Conservation (phyloP, 1,140 invertebrate genomes). For the Littorina saxatilis region DNA sequence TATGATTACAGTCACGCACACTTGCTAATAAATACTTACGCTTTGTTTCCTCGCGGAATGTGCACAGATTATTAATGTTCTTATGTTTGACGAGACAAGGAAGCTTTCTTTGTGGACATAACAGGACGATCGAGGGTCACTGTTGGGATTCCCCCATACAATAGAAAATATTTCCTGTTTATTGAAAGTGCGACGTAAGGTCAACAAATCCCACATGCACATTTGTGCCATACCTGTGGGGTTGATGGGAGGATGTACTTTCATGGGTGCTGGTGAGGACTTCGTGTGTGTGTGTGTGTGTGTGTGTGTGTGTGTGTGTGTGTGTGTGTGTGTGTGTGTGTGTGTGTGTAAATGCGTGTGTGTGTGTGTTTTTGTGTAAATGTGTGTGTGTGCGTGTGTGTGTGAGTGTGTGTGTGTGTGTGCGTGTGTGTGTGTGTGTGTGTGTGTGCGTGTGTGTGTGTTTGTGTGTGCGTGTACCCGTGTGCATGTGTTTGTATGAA, state of each 20-base stretch:
- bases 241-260: not conserved
- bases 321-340: slow-evolving; percentile 33
- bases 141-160: too few species aligned
- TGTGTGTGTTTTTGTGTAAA: not conserved
- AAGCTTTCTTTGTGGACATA: too few species aligned
- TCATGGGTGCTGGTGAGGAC: not conserved
- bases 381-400: slow-evolving; percentile 2
- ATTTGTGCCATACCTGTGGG: not conserved
- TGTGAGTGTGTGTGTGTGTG: slow-evolving; percentile 2
- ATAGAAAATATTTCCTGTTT: too few species aligned
- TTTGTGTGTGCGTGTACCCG: not conserved
- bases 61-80: too few species aligned
- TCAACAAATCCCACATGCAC: too few species aligned
- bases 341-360: slow-evolving; percentile 27
- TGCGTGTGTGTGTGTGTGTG: too few species aligned
- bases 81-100: too few species aligned
- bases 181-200: too few species aligned
- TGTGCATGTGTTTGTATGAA: not conserved
- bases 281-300: slow-evolving; percentile 27
- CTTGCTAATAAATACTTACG: too few species aligned
- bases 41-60: too few species aligned
- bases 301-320: slow-evolving; percentile 32
- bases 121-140: too few species aligned
- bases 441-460: not conserved
- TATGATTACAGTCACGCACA: too few species aligned